A percentile compares a stretch with the other conserved stretches of the same genome.
phyloP scores from a whole-genome alignment of 92 coral and sea anemone species.

The Zoanthus gigantus region DNA sequence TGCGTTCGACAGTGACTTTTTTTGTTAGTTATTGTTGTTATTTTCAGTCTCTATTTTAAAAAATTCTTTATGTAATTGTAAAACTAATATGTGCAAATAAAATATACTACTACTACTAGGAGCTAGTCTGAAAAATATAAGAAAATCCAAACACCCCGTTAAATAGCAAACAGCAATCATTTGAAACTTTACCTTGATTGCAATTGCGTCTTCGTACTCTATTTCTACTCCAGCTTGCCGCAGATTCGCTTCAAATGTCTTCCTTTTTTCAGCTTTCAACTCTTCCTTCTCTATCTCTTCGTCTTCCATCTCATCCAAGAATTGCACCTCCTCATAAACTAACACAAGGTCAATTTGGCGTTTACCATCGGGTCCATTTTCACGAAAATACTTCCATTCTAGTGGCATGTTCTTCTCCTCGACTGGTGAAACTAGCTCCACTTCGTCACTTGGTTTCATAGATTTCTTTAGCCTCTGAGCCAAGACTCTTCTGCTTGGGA shows the following conservation, averaged over 20 bases:
- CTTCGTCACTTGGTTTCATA: conserved; percentile 4
- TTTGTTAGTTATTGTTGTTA: too few species aligned
- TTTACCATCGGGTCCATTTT: background rate
- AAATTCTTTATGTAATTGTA: too few species aligned
- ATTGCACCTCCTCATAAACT: background rate
- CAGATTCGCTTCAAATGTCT: conserved; percentile 4
- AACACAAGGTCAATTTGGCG: conserved; percentile 27
- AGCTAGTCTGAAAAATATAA: too few species aligned
- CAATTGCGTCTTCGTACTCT: conserved; percentile 20
- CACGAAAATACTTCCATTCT: conserved; percentile 21
- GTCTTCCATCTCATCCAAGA: background rate
- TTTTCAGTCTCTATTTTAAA: too few species aligned
- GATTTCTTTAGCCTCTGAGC: background rate
- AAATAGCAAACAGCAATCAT: too few species aligned
- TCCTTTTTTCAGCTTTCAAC: background rate
- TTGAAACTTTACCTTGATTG: background rate
- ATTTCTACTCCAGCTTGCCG: conserved; percentile 24
- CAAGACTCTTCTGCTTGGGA: background rate
- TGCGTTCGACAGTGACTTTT: too few species aligned
- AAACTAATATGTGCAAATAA: too few species aligned
- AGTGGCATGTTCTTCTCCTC: background rate
- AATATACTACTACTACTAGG: too few species aligned
- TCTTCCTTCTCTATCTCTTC: conserved; percentile 7
- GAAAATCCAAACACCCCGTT: too few species aligned
- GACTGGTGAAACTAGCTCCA: background rate